Conservation (phyloP, 1,140 invertebrate species). For the Drosophila cardini region DNA sequence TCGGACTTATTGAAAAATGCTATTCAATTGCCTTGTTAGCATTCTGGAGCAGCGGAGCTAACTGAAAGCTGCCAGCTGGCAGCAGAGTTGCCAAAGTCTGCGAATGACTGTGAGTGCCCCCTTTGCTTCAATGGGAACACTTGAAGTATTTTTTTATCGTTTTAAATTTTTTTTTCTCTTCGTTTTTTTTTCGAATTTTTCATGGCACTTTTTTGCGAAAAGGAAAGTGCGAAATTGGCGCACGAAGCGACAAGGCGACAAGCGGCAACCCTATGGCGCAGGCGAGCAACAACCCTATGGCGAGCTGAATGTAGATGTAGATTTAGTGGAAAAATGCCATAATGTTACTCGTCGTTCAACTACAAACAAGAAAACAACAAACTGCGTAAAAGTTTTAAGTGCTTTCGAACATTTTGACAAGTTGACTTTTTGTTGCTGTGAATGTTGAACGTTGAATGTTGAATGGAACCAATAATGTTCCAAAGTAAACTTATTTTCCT, state of each 20-base stretch:
- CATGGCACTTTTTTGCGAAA: slow-evolving; percentile 53
- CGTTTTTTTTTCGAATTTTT: slow-evolving; percentile 26
- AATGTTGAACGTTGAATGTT: too few species aligned
- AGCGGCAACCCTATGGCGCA: slow-evolving; percentile 10
- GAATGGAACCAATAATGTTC: slow-evolving; percentile 66
- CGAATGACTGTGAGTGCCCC: slow-evolving; percentile 35
- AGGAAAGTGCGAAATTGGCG: slow-evolving; percentile 63
- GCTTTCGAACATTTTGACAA: slow-evolving; percentile 75
- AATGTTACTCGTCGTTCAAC: slow-evolving; percentile 46
- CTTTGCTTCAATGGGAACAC: slow-evolving; percentile 26
- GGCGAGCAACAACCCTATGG: slow-evolving; percentile 14
- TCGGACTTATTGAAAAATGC: slow-evolving; percentile 58
- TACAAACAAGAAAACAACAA: slow-evolving; percentile 64
- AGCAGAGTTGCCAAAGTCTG: slow-evolving; percentile 38
- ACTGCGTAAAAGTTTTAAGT: slow-evolving; percentile 73
- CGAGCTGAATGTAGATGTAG: slow-evolving; percentile 33
- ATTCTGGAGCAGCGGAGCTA: slow-evolving; percentile 1
- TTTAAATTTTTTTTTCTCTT: too few species aligned
- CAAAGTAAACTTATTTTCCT: slow-evolving; percentile 64
- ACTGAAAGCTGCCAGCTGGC: slow-evolving; percentile 25
- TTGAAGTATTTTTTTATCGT: slow-evolving; percentile 27
- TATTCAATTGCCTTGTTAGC: slow-evolving; percentile 63
- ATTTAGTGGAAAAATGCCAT: slow-evolving; percentile 64
- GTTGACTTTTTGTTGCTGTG: slow-evolving; percentile 65
- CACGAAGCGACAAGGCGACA: slow-evolving; percentile 14